Evolutionary conservation across 2,888 invertebrate species (phyloP).

Genomic region (Ennomos erosarius): DNA sequence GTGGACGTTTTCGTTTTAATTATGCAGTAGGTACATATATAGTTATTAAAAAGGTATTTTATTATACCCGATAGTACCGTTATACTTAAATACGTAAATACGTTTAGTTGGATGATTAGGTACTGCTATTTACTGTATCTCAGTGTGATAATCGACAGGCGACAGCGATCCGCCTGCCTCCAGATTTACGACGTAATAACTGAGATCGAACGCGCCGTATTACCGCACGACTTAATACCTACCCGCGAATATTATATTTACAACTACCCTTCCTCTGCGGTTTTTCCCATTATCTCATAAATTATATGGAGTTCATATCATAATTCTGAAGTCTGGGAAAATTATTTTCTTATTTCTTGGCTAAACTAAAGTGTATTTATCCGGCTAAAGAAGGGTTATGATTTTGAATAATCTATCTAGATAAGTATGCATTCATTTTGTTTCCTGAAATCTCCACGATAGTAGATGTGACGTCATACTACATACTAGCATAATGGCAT

Average conservation of each 20-base stretch:
- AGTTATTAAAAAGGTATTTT: too few species aligned
- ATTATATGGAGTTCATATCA: constrained; percentile 25
- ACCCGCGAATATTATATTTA: constrained; percentile 35
- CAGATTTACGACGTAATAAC: constrained; percentile 75
- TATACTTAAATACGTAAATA: too few species aligned
- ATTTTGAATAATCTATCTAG: too few species aligned
- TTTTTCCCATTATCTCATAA: constrained; percentile 35
- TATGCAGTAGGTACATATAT: too few species aligned
- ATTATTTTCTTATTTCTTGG: constrained; percentile 11
- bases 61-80: too few species aligned
- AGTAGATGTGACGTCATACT: too few species aligned
- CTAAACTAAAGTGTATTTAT: neutral
- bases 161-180: constrained; percentile 61
- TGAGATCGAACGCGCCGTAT: constrained; percentile 51
- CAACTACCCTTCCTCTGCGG: constrained; percentile 33
- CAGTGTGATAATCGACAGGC: constrained; percentile 71
- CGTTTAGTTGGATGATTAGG: neutral
- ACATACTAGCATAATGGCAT: too few species aligned
- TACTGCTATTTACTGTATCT: constrained; percentile 15
- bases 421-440: too few species aligned
- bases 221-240: constrained; percentile 46
- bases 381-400: too few species aligned
- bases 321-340: constrained; percentile 18
- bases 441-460: too few species aligned
- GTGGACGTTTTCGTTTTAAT: too few species aligned